Percentiles rank a stretch among this genome's conserved stretches.
Evolutionary conservation across 2,797 vertebrate genomes (phyloP).

Genomic region (Kryptolebias ocellatus): DNA sequence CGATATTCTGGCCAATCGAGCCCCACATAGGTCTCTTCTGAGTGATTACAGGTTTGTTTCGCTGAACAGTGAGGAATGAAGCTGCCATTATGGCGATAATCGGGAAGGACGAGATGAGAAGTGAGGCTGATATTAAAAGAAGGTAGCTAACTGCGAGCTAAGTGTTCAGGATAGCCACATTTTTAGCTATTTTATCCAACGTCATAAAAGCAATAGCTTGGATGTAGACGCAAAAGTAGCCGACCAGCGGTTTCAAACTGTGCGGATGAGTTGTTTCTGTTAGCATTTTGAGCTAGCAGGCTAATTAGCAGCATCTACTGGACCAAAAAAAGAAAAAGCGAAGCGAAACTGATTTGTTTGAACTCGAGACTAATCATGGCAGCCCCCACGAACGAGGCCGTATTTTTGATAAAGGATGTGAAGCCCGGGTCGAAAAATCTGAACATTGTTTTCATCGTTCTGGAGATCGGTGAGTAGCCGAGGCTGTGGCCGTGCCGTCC

Average conservation of each 20-base stretch:
- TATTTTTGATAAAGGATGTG: constrained; percentile 94
- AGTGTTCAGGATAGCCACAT: background rate
- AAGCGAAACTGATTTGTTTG: background rate
- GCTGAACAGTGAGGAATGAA: constrained; percentile 5
- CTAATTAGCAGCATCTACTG: constrained; percentile 40
- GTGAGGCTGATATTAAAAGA: constrained; percentile 22
- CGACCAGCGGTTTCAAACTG: too few species aligned
- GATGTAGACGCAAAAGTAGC: background rate
- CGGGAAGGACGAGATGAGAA: constrained; percentile 12
- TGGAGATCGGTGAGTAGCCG: constrained; percentile 97
- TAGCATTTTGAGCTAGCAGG: constrained; percentile 36
- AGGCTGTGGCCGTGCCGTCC: background rate
- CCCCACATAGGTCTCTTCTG: background rate
- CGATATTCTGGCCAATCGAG: background rate
- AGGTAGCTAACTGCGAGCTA: constrained; percentile 51
- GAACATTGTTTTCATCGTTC: constrained; percentile 99
- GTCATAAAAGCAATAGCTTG: background rate
- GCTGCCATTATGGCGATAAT: constrained; percentile 38
- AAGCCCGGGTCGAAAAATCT: constrained; percentile 97
- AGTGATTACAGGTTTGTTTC: background rate
- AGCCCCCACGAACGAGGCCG: constrained; percentile 84
- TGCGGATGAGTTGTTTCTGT: background rate
- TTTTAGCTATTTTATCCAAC: background rate
- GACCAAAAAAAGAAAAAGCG: background rate
- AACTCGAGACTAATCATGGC: constrained; percentile 69